These are phyloP conservation scores for Gandaritis pyraliata DNA, from an alignment of 2,888 invertebrate species.

Conservation along the genomic window DNA sequence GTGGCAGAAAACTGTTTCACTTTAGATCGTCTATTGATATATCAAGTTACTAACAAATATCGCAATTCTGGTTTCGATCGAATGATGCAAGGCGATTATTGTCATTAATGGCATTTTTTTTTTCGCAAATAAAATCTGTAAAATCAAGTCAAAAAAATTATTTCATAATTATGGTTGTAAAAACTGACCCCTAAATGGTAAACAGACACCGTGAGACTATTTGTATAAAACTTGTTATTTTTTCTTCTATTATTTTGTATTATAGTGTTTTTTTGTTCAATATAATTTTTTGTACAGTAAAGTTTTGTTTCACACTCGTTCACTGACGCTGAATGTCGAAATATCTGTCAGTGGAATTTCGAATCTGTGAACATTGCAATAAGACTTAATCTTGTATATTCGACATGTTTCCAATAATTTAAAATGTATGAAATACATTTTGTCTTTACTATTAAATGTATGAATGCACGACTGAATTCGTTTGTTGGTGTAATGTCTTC, in stretches of 20 bases:
- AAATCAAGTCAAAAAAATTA: constrained; percentile 26
- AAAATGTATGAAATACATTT: constrained; percentile 62
- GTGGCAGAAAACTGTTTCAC: constrained; percentile 9
- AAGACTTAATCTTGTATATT: constrained; percentile 62
- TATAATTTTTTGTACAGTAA: constrained; percentile 68
- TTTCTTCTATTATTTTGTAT: constrained; percentile 67
- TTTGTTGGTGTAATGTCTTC: constrained; percentile 45
- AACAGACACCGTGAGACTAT: constrained; percentile 51
- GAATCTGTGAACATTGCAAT: constrained; percentile 45
- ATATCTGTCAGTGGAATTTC: constrained; percentile 38
- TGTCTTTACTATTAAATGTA: constrained; percentile 45
- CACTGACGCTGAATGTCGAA: constrained; percentile 39
- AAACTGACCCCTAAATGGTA: constrained; percentile 47
- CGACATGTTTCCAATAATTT: constrained; percentile 52
- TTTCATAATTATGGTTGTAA: constrained; percentile 33
- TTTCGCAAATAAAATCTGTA: constrained; percentile 14
- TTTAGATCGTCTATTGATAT: constrained; percentile 17
- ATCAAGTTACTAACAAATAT: constrained; percentile 42
- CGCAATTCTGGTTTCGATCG: constrained; percentile 23
- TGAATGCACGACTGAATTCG: constrained; percentile 56
- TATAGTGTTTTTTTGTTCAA: constrained; percentile 66
- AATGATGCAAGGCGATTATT: constrained; percentile 23
- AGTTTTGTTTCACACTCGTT: constrained; percentile 70
- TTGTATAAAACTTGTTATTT: constrained; percentile 63
- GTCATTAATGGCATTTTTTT: constrained; percentile 12